Percentiles rank a stretch among this genome's conserved stretches.
phyloP scores from a whole-genome alignment of 92 coral and sea anemone species.

The Porites lobata region DNA sequence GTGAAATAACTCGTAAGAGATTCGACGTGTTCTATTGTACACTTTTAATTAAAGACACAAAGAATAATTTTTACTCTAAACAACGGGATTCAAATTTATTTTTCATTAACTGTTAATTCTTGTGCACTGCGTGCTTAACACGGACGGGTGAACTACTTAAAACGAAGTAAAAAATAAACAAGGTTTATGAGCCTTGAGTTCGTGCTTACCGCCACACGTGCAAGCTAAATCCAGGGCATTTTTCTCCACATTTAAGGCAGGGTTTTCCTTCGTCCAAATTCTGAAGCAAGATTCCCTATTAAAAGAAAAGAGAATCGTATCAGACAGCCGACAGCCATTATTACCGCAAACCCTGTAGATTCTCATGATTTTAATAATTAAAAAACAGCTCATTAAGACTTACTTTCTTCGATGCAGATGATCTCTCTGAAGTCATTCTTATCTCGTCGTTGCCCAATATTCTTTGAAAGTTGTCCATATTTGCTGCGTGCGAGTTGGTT shows the following conservation, averaged over 20 bases:
- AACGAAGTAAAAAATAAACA: conserved; percentile 41
- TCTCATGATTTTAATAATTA: conserved; percentile 34
- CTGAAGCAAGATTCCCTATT: conserved; percentile 87
- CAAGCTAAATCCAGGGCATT: conserved; percentile 90
- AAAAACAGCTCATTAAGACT: conserved; percentile 2
- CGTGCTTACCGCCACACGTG: conserved; percentile 88
- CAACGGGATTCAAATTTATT: conserved; percentile 29
- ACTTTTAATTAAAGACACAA: conserved; percentile 29
- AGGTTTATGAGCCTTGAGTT: conserved; percentile 17
- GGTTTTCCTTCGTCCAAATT: conserved; percentile 92
- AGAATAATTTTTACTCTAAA: conserved; percentile 41
- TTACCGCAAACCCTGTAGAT: neutral
- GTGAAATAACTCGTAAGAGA: conserved; percentile 1
- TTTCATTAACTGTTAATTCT: conserved; percentile 26
- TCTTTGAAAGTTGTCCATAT: conserved; percentile 47
- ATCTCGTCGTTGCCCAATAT: conserved; percentile 75
- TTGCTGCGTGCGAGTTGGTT: conserved; percentile 1
- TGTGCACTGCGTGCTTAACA: neutral
- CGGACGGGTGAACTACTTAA: conserved; percentile 1
- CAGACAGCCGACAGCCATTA: neutral
- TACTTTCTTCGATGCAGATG: conserved; percentile 85
- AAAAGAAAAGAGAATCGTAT: neutral
- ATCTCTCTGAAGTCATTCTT: conserved; percentile 69
- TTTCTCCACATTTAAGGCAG: conserved; percentile 83
- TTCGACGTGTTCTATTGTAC: conserved; percentile 19